These are phyloP conservation scores for Phainopepla nitens DNA, from an alignment of 2,113 vertebrate genomes.

Conservation along the genomic window DNA sequence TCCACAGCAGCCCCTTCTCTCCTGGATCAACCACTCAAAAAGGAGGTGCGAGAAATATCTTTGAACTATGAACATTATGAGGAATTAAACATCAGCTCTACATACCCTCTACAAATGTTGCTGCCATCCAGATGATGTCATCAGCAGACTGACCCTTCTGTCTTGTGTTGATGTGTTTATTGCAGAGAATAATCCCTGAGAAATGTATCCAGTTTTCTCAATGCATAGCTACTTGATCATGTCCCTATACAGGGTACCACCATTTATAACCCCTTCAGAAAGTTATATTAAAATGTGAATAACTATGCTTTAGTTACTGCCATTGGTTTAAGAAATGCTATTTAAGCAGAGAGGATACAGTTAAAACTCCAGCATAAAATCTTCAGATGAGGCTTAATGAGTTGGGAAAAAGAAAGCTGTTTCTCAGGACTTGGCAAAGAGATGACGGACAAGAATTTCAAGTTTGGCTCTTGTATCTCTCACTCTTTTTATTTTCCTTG, in stretches of 20 bases:
- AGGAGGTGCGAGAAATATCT: neutral
- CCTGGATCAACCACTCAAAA: neutral
- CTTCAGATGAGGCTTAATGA: neutral
- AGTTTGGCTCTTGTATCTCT: neutral
- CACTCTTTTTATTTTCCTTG: neutral
- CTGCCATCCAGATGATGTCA: neutral
- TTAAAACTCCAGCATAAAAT: neutral
- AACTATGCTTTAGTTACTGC: neutral
- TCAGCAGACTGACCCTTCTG: neutral
- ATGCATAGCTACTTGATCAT: neutral
- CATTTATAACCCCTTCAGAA: neutral
- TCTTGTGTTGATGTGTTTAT: neutral
- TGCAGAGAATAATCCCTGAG: neutral
- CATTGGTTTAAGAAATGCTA: neutral
- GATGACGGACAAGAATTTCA: constrained; percentile 3
- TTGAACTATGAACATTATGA: neutral
- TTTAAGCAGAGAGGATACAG: neutral
- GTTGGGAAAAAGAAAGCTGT: neutral
- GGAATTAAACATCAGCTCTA: neutral
- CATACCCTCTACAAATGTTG: neutral
- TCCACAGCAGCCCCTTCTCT: neutral
- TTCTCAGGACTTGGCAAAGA: constrained; percentile 31
- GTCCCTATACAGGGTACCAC: neutral
- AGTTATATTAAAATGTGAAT: neutral
- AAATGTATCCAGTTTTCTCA: neutral